Conservation (phyloP, 2,888 invertebrate genomes). For the Drepana falcataria region DNA sequence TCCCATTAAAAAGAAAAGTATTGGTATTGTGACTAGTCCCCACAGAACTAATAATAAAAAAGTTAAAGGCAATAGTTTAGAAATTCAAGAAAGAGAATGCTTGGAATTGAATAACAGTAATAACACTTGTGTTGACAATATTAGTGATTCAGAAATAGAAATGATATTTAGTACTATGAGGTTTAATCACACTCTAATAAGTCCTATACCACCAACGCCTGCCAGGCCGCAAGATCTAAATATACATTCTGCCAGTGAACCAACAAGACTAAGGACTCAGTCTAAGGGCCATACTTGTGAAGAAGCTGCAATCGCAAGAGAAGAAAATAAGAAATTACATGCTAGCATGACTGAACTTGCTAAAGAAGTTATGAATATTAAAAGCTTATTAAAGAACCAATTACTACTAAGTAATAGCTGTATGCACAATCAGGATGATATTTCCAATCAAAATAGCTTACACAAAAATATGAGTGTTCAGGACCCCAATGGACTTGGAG, state of each 20-base stretch:
- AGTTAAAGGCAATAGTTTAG: constrained; percentile 7
- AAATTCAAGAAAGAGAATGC: constrained; percentile 28
- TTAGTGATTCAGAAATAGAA: constrained; percentile 48
- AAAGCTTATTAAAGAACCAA: constrained; percentile 20
- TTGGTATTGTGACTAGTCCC: constrained; percentile 14
- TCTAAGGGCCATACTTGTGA: constrained; percentile 9
- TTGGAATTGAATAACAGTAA: constrained; percentile 43
- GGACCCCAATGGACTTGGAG: no score
- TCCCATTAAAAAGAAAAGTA: constrained; percentile 3
- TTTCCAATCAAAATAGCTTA: neutral
- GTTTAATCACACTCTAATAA: constrained; percentile 33
- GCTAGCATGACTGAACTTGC: constrained; percentile 20
- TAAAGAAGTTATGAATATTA: constrained; percentile 29
- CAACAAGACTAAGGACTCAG: constrained; percentile 6
- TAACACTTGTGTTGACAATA: constrained; percentile 24
- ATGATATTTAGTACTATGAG: constrained; percentile 51
- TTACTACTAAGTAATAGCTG: neutral
- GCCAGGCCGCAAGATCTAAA: constrained; percentile 14
- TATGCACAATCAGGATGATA: neutral
- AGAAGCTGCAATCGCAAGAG: constrained; percentile 27
- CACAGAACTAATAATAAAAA: constrained; percentile 10
- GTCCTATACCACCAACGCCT: constrained; percentile 55
- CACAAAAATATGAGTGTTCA: no score
- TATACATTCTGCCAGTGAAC: constrained; percentile 2
- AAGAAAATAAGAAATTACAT: constrained; percentile 30